Percentiles rank a stretch among this genome's conserved stretches.
Evolutionary conservation across 2,888 invertebrate species (phyloP).

Genomic region (Caenorhabditis sp.): DNA sequence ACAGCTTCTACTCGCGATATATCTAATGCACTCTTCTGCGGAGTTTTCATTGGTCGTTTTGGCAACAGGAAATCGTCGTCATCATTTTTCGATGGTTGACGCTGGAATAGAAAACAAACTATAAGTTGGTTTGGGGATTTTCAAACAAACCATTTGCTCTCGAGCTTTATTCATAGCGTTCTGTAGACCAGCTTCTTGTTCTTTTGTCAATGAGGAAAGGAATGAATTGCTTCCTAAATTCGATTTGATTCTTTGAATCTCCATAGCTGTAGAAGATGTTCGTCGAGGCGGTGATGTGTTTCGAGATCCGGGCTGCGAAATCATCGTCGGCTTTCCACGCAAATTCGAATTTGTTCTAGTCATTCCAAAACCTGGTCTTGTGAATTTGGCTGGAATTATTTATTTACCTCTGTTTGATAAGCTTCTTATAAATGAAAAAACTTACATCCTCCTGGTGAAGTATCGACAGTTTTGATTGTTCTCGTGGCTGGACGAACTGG

Average conservation of each 20-base stretch:
- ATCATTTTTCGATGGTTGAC: conserved; percentile 7
- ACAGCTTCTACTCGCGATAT: conserved; percentile 30
- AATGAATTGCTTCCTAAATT: conserved; percentile 25
- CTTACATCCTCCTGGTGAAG: conserved; percentile 28
- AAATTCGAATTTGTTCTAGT: conserved; percentile 29
- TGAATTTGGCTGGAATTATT: not conserved
- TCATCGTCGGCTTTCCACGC: conserved; percentile 3
- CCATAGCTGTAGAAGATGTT: not conserved
- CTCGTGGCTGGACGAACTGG: not conserved
- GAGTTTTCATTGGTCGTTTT: conserved; percentile 23
- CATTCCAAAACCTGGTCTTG: not conserved
- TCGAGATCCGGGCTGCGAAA: conserved; percentile 13
- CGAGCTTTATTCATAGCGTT: conserved; percentile 15
- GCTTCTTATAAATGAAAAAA: too few relatives aligned
- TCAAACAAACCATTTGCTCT: conserved; percentile 6
- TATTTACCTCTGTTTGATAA: too few relatives aligned
- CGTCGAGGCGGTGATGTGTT: conserved; percentile 30
- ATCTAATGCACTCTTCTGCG: conserved; percentile 25
- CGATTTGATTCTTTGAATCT: conserved; percentile 31
- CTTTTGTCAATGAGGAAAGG: conserved; percentile 19
- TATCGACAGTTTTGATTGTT: conserved; percentile 19
- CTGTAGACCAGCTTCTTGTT: conserved; percentile 23
- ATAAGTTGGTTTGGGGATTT: too few relatives aligned
- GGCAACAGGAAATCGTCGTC: conserved; percentile 36
- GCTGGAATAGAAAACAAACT: not conserved